Evolutionary conservation across 2,888 invertebrate genomes (phyloP).

Genomic region (Bugulina stolonifera): DNA sequence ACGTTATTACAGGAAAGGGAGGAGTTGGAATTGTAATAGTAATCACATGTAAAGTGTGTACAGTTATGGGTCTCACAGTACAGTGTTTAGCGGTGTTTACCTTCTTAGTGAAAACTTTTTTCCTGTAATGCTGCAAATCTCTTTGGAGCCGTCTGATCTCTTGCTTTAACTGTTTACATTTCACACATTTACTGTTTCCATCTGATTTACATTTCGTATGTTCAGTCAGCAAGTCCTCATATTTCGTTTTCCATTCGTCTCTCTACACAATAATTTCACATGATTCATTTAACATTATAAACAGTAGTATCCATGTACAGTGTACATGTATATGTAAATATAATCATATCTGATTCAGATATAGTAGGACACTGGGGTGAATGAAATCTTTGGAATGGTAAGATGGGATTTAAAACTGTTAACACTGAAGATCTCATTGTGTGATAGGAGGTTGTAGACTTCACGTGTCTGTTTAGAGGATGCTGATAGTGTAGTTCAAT

Average conservation of each 20-base stretch:
- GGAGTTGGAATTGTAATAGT: too few relatives aligned
- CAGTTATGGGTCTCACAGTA: too few relatives aligned
- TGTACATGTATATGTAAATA: not conserved
- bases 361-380: not conserved
- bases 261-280: not conserved
- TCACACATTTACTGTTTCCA: not conserved
- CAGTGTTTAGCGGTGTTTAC: too few relatives aligned
- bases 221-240: not conserved
- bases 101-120: not conserved
- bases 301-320: too few relatives aligned
- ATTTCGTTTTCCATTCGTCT: slow-evolving; percentile 20
- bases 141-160: slow-evolving; percentile 11
- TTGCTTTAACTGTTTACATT: not conserved
- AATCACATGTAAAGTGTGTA: too few relatives aligned
- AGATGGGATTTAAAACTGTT: not conserved
- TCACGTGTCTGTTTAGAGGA: too few relatives aligned
- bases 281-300: not conserved
- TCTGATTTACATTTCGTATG: not conserved
- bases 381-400: not conserved
- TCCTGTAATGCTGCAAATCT: not conserved
- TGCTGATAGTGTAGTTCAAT: too few relatives aligned
- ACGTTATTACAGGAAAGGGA: too few relatives aligned
- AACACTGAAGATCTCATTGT: not conserved
- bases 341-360: not conserved
- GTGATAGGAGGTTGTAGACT: too few relatives aligned